Base-by-base conservation (phyloP, 1,140 invertebrate species). In the Drosophila sturtevanti region DNA sequence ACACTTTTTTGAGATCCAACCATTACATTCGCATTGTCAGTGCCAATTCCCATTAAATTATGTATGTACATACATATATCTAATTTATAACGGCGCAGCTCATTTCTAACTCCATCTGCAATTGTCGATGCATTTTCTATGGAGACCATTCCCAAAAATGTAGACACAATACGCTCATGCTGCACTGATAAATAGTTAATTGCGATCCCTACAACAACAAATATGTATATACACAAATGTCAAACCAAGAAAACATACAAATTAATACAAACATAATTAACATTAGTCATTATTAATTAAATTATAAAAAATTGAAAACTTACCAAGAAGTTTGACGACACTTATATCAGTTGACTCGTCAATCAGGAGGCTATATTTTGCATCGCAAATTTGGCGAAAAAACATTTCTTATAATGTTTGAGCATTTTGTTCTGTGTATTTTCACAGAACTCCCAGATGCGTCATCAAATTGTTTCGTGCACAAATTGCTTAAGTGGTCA, bases 11-110 rank as follows among this genome's bases (percentile, higher is more conserved):
- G 71, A 92, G 92, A 18, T 87, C 92, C 92, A 18, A 74, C 55
- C 85, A 92, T 92, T 3, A 91, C 90, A 59, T 77, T 77, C 4
- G 91, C 90, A 72, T 92, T 92, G 55, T 92, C 91, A 1, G 90
- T 92, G 7, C 90, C 92, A 60, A 92, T 81, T 27, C 85, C 89
- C 61, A 75, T 81, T 60, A 89, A 77, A 59, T 84, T 85, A 59
- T 85, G 35, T 37, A n/a, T n/a, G n/a, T n/a, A n/a, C n/a, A n/a
- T n/a, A n/a, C n/a, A n/a, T n/a, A 75, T 62, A 2, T n/a, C 44
- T 35, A 78, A 16, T 69, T 59, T 63, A 18, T 69, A 71, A 34
- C 62, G 63, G 27, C 3, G 55, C 9, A 79, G 67, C 65, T 66
- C 41, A 58, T 58, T 44, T 21, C 60, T 75, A n/a, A 79, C 59